These are phyloP conservation scores for Apteryx owenii DNA, from an alignment of 2,113 vertebrate genomes.

Conservation along the genomic window DNA sequence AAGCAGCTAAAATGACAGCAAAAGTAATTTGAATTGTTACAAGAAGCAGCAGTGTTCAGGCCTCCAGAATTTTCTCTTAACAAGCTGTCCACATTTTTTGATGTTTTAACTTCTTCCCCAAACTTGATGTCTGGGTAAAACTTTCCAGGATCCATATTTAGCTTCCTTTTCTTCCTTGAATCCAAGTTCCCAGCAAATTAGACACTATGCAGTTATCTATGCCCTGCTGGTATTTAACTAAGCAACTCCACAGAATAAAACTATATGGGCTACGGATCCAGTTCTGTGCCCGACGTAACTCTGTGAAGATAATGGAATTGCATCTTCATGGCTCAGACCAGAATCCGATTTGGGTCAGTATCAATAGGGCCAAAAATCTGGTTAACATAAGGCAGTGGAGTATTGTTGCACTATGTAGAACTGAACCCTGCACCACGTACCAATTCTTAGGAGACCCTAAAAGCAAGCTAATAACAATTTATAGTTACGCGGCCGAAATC, in stretches of 20 bases:
- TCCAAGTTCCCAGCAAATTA: neutral
- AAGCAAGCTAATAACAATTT: neutral
- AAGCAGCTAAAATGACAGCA: neutral
- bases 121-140: neutral
- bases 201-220: neutral
- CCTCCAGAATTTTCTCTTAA: neutral
- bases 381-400: neutral
- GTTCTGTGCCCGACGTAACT: neutral
- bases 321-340: neutral
- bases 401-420: neutral
- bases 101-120: neutral
- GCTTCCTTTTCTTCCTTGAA: neutral
- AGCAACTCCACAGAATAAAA: neutral
- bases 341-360: neutral
- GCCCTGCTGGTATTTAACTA: rapidly evolving
- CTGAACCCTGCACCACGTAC: neutral
- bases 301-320: neutral
- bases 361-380: neutral
- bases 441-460: neutral
- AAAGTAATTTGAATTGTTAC: neutral
- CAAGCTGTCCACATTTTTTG: neutral
- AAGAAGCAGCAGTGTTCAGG: neutral
- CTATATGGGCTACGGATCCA: neutral
- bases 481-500: neutral
- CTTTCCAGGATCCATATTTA: neutral